Evolutionary conservation across 1,140 invertebrate genomes (phyloP).

Genomic region (Ridgeia piscesae): DNA sequence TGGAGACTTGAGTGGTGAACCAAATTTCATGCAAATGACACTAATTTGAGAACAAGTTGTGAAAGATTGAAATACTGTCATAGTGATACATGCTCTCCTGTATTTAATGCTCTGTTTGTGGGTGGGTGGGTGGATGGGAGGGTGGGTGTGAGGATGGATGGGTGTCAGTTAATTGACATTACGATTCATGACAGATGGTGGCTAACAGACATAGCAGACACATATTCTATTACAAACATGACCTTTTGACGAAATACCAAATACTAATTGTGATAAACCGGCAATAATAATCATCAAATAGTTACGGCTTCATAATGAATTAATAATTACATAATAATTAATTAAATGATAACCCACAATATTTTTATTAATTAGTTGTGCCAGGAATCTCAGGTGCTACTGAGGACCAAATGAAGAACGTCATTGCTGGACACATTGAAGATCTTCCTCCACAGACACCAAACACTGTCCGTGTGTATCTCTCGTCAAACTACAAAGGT

Average conservation of each 20-base stretch:
- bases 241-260: background rate
- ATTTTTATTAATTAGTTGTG: background rate
- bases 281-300: background rate
- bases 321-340: too few relatives aligned
- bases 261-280: background rate
- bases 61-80: too few relatives aligned
- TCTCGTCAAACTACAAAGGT: constrained; percentile 53
- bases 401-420: constrained; percentile 23
- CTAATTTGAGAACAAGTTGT: too few relatives aligned
- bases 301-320: background rate
- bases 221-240: background rate
- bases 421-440: constrained; percentile 39
- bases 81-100: too few relatives aligned
- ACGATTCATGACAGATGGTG: background rate
- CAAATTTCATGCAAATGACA: too few relatives aligned
- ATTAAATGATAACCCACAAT: background rate
- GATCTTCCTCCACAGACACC: constrained; percentile 41
- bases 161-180: background rate
- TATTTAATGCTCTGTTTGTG: too few relatives aligned
- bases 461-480: constrained; percentile 45
- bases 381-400: background rate
- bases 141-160: too few relatives aligned
- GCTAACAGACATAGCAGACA: background rate
- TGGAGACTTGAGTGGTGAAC: too few relatives aligned
- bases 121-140: too few relatives aligned